phyloP scores from a whole-genome alignment of 2,888 invertebrate genomes.

The Heliconius charithonia region DNA sequence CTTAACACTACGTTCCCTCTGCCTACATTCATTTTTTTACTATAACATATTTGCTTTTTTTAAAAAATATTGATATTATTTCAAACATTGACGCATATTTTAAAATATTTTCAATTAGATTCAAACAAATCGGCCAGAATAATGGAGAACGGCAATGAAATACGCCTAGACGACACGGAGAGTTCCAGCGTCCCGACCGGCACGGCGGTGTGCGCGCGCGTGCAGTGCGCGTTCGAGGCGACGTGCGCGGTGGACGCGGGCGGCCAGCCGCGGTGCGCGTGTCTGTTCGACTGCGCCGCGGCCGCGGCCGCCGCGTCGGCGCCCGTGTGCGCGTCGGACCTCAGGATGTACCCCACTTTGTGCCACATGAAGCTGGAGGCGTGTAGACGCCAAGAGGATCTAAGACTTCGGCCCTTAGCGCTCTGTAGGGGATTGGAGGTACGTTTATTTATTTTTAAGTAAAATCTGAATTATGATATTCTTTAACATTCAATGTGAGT shows the following conservation, averaged over 20 bases:
- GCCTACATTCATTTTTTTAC: background rate
- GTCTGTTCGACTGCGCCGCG: slow-evolving; percentile 90
- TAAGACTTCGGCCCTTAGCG: slow-evolving; percentile 89
- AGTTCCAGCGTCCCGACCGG: slow-evolving; percentile 70
- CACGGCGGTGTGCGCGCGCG: slow-evolving; percentile 89
- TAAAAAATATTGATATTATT: too few relatives aligned
- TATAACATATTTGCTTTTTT: too few relatives aligned
- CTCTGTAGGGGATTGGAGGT: slow-evolving; percentile 92
- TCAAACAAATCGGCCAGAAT: slow-evolving; percentile 64
- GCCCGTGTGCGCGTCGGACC: slow-evolving; percentile 93
- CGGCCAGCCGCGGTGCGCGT: slow-evolving; percentile 86
- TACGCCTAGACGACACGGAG: slow-evolving; percentile 66
- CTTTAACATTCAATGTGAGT: too few relatives aligned
- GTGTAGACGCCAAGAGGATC: slow-evolving; percentile 91
- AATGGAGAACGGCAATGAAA: slow-evolving; percentile 69
- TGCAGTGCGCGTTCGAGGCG: slow-evolving; percentile 93
- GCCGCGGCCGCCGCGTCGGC: slow-evolving; percentile 72
- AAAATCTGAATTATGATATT: too few relatives aligned
- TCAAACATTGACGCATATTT: too few relatives aligned
- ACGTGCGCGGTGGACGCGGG: slow-evolving; percentile 91
- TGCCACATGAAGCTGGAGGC: slow-evolving; percentile 94
- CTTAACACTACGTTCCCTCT: too few relatives aligned
- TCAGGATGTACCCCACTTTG: slow-evolving; percentile 89
- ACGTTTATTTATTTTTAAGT: background rate
- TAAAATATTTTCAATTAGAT: slow-evolving; percentile 51